A percentile compares a stretch with the other conserved stretches of the same genome.
Conservation (phyloP, 23 tunicate species). For the Ciona savignyi region DNA sequence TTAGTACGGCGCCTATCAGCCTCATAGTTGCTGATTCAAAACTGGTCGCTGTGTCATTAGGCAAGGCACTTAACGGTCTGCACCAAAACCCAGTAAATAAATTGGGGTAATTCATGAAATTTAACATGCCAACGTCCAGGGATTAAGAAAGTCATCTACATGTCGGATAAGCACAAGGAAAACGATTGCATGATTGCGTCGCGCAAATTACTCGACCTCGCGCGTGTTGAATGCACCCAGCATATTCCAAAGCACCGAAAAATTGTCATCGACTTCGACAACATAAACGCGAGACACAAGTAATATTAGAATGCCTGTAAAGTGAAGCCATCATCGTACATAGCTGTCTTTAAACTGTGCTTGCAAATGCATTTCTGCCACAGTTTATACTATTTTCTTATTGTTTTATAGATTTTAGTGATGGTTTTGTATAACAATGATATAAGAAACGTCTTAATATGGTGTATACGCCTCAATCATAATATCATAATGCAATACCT, state of each 20-base stretch:
- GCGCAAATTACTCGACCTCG: slow-evolving; percentile 49
- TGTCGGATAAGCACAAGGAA: slow-evolving; percentile 83
- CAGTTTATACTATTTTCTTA: not conserved
- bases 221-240: slow-evolving; percentile 36
- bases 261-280: slow-evolving; percentile 68
- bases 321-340: not conserved
- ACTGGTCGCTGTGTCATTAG: no score
- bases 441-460: no score
- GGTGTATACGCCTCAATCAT: no score
- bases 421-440: not conserved
- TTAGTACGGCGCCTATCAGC: no score
- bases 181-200: slow-evolving; percentile 52
- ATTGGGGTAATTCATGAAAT: no score
- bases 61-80: no score
- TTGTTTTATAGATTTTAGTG: not conserved
- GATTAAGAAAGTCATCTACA: slow-evolving; percentile 65
- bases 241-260: slow-evolving; percentile 50
- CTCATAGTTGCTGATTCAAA: no score
- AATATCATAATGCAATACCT: no score
- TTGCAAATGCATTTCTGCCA: not conserved
- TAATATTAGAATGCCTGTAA: not conserved
- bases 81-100: no score
- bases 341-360: not conserved
- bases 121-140: no score
- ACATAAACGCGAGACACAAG: slow-evolving; percentile 13